A percentile compares a stretch with the other conserved stretches of the same genome.
Evolutionary conservation across 1,140 invertebrate genomes (phyloP).

Genomic region (Sitodiplosis mosellana): DNA sequence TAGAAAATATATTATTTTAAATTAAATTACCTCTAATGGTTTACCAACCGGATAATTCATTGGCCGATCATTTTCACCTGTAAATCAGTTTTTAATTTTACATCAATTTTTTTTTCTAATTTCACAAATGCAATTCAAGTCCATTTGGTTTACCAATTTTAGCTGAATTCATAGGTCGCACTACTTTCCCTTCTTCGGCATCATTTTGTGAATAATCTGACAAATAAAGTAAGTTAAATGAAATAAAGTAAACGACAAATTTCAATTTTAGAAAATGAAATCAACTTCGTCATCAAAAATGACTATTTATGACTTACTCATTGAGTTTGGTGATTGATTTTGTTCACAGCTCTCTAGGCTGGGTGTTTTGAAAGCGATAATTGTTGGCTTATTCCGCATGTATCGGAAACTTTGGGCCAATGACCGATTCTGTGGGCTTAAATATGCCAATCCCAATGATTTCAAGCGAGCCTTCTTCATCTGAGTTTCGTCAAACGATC

Average conservation of each 20-base stretch:
- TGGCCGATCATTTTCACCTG: slow-evolving; percentile 16
- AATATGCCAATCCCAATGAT: slow-evolving; percentile 44
- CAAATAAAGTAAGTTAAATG: background rate
- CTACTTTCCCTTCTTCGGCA: slow-evolving; percentile 33
- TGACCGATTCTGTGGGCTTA: slow-evolving; percentile 55
- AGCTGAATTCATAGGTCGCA: background rate
- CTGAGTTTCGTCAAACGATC: slow-evolving; percentile 48
- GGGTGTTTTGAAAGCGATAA: slow-evolving; percentile 66
- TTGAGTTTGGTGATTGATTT: slow-evolving; percentile 15
- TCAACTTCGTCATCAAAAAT: background rate
- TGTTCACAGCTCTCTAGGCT: slow-evolving; percentile 47
- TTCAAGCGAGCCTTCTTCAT: slow-evolving; percentile 40
- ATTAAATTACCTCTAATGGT: slow-evolving; percentile 60
- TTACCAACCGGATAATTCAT: slow-evolving; percentile 60
- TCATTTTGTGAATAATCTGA: slow-evolving; percentile 14
- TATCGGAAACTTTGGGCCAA: slow-evolving; percentile 66
- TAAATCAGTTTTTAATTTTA: background rate
- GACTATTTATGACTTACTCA: slow-evolving; percentile 25
- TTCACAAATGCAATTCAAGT: no score
- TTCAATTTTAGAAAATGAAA: slow-evolving; percentile 1
- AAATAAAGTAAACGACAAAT: background rate
- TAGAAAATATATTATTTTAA: slow-evolving; percentile 3
- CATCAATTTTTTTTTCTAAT: no score
- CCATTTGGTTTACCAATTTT: no score
- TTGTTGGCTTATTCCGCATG: slow-evolving; percentile 70